Conservation (phyloP, 2,113 vertebrate species). For the Platichthys flesus region DNA sequence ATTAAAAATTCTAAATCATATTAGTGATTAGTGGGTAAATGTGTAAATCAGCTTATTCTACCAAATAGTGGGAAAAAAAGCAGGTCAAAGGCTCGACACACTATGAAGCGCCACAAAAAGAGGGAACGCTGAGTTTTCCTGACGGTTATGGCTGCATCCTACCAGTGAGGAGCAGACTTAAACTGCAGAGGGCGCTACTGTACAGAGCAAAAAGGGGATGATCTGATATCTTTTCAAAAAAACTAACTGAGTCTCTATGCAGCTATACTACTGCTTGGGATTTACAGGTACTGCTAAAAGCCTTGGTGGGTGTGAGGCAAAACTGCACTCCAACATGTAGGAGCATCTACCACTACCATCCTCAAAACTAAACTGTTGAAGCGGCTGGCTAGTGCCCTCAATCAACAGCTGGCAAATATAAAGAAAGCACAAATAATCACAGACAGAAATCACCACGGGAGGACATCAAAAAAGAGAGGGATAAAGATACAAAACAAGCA, state of each 20-base stretch:
- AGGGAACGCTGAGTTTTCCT: neutral
- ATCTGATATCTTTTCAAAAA: neutral
- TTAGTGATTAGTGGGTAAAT: constrained; percentile 61
- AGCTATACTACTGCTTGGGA: constrained; percentile 1
- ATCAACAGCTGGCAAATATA: constrained; percentile 54
- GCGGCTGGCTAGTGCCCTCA: constrained; percentile 17
- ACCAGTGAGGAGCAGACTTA: neutral
- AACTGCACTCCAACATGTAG: neutral
- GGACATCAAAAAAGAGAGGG: constrained; percentile 63
- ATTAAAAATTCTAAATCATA: constrained; percentile 3
- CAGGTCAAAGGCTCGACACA: constrained; percentile 2
- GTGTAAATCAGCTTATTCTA: neutral
- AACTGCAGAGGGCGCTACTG: constrained; percentile 46
- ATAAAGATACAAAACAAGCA: constrained; percentile 17
- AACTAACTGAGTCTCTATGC: neutral
- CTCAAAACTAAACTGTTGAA: constrained; percentile 6
- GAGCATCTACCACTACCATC: neutral
- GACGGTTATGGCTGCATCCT: constrained; percentile 4
- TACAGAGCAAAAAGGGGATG: neutral
- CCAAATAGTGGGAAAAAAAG: neutral
- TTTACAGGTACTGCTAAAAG: constrained; percentile 26
- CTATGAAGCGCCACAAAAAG: constrained; percentile 7
- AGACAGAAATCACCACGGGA: constrained; percentile 74
- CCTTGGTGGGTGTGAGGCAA: neutral
- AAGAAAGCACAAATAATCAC: constrained; percentile 68